A percentile compares a stretch with the other conserved stretches of the same genome.
Conservation (phyloP, 2,113 vertebrate species). For the Xenopus borealis region DNA sequence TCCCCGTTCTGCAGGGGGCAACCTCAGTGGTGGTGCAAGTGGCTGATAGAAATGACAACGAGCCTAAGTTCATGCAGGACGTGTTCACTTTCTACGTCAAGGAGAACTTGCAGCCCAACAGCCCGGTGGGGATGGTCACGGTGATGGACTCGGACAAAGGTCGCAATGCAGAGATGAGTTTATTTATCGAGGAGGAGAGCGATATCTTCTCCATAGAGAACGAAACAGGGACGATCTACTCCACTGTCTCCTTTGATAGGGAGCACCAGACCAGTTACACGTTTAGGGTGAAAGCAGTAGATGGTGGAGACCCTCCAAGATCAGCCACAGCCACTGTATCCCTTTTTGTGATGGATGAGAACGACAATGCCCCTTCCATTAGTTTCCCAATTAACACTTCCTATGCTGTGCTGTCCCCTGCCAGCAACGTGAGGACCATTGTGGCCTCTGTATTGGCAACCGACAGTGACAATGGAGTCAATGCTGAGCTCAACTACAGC, state of each 20-base stretch:
- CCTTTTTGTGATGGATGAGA: conserved; percentile 95
- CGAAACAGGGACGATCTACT: conserved; percentile 94
- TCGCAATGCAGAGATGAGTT: conserved; percentile 88
- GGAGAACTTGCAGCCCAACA: conserved; percentile 95
- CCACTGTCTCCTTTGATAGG: conserved; percentile 86
- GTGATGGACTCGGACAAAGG: conserved; percentile 95
- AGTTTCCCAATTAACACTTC: conserved; percentile 88
- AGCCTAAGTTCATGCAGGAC: conserved; percentile 97
- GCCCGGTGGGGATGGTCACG: conserved; percentile 95
- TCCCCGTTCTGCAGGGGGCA: conserved; percentile 85
- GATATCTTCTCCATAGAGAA: conserved; percentile 86
- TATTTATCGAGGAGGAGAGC: conserved; percentile 83
- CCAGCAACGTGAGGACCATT: conserved; percentile 82
- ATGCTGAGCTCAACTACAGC: conserved; percentile 89
- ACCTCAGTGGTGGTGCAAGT: conserved; percentile 88
- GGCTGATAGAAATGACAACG: conserved; percentile 93
- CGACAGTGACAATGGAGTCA: conserved; percentile 83
- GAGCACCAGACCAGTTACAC: conserved; percentile 92
- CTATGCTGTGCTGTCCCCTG: conserved; percentile 85
- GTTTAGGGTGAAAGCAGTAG: conserved; percentile 89
- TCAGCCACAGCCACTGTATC: conserved; percentile 93
- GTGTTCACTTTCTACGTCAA: conserved; percentile 97
- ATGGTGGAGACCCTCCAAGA: conserved; percentile 84
- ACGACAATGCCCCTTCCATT: conserved; percentile 88
- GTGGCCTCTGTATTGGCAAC: conserved; percentile 85